Percentiles rank a stretch among this genome's conserved stretches.
Conservation (phyloP, 2,888 invertebrate genomes). For the Drosophila algonquin region DNA sequence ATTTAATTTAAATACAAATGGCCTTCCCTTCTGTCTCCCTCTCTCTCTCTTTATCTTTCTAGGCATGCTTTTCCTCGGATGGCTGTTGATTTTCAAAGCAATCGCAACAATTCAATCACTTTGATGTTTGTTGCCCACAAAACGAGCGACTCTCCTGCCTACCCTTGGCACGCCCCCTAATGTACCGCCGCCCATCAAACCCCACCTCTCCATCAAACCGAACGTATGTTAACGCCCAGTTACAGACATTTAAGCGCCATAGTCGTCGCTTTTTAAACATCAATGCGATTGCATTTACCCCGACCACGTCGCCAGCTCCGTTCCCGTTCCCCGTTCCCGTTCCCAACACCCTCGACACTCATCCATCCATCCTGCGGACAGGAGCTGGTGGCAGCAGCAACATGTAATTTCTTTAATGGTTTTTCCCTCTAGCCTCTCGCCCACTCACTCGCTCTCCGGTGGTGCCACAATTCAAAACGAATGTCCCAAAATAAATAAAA, state of each 20-base stretch:
- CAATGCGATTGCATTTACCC: constrained; percentile 75
- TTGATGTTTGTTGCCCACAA: constrained; percentile 80
- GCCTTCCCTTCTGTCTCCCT: constrained; percentile 38
- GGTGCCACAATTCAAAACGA: constrained; percentile 34
- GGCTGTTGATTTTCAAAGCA: constrained; percentile 66
- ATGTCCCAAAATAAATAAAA: constrained; percentile 55
- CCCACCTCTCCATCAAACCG: constrained; percentile 7
- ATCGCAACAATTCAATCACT: constrained; percentile 81
- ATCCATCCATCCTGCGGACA: constrained; percentile 43
- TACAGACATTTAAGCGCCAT: constrained; percentile 71
- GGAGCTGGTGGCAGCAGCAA: constrained; percentile 46
- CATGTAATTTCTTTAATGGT: constrained; percentile 83
- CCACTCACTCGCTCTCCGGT: background rate
- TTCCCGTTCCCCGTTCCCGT: constrained; percentile 3
- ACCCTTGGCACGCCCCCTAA: constrained; percentile 20
- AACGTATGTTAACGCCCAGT: constrained; percentile 43
- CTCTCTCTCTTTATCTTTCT: background rate
- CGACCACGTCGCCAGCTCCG: constrained; percentile 27
- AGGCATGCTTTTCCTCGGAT: constrained; percentile 36
- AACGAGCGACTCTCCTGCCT: constrained; percentile 49
- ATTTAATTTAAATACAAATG: constrained; percentile 74
- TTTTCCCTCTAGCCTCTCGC: constrained; percentile 54
- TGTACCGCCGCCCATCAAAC: constrained; percentile 29
- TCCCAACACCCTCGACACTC: constrained; percentile 38
- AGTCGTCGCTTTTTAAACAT: constrained; percentile 70